Evolutionary conservation across 2,888 invertebrate genomes (phyloP).

Genomic region (Strigamia crassipes): DNA sequence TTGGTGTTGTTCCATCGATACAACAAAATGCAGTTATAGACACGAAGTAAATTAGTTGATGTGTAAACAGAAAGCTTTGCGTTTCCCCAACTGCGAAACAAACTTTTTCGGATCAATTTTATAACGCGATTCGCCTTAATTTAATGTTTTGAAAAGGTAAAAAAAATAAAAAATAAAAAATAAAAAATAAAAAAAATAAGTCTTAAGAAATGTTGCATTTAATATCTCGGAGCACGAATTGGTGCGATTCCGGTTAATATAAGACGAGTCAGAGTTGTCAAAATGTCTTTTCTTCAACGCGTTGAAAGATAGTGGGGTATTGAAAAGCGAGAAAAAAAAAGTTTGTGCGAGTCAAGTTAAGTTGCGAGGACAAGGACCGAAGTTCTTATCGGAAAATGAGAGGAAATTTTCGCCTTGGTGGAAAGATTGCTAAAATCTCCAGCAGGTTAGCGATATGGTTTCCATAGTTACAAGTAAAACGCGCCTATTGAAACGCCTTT

Average conservation of each 20-base stretch:
- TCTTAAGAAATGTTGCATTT: not conserved
- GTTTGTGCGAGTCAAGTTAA: not conserved
- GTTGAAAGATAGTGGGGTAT: not conserved
- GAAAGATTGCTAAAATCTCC: not conserved
- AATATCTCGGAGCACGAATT: constrained; percentile 6
- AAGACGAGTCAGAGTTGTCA: constrained; percentile 4
- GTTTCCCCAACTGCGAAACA: not conserved
- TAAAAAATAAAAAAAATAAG: no score
- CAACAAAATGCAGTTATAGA: not conserved
- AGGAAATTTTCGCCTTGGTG: not conserved
- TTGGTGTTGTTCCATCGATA: not conserved
- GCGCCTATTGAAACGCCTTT: not conserved
- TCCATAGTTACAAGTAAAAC: not conserved
- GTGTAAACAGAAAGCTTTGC: not conserved
- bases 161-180: no score
- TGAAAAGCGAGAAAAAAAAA: not conserved
- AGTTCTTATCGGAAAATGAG: not conserved
- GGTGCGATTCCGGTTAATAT: constrained; percentile 8
- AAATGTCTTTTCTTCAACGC: constrained; percentile 19
- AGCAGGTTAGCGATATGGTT: not conserved
- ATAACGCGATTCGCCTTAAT: not conserved
- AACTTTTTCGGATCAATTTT: not conserved
- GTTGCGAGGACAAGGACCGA: not conserved
- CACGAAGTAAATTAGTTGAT: not conserved
- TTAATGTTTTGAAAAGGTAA: no score